Conservation (phyloP, 2,888 invertebrate genomes). For the Rotaria sp. region DNA sequence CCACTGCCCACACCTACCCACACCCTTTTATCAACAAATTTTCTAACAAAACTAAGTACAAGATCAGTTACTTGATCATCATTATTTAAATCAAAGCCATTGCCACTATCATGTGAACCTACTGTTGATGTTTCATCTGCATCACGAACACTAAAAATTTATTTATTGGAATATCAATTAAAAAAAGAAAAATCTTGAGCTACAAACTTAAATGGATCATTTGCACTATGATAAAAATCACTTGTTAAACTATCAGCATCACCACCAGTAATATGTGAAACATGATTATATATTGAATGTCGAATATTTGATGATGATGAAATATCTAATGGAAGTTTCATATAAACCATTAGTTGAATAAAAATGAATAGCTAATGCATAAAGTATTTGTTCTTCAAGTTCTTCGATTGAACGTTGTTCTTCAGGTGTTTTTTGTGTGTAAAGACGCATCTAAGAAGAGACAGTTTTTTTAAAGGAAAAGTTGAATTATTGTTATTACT, state of each 20-base stretch:
- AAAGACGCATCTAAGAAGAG: slow-evolving; percentile 29
- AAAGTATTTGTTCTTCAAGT: slow-evolving; percentile 16
- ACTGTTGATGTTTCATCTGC: slow-evolving; percentile 12
- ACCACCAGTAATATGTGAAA: neutral
- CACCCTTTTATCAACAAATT: slow-evolving; percentile 39
- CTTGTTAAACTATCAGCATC: slow-evolving; percentile 1
- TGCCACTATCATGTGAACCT: slow-evolving; percentile 6
- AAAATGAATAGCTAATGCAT: slow-evolving; percentile 65
- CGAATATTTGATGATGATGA: slow-evolving; percentile 45
- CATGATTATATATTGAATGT: slow-evolving; percentile 44
- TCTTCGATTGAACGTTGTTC: slow-evolving; percentile 5
- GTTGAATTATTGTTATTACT: too few relatives aligned
- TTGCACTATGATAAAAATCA: slow-evolving; percentile 21
- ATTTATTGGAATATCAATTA: too few relatives aligned
- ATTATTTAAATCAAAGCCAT: slow-evolving; percentile 21
- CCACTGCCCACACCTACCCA: too few relatives aligned
- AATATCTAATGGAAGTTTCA: slow-evolving; percentile 78
- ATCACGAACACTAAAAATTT: neutral
- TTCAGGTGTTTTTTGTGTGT: neutral
- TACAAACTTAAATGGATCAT: neutral
- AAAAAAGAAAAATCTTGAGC: too few relatives aligned
- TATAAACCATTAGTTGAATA: slow-evolving; percentile 90
- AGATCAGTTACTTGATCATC: slow-evolving; percentile 24
- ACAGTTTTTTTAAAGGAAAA: too few relatives aligned
- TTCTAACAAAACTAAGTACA: slow-evolving; percentile 30